phyloP scores from a whole-genome alignment of 2,797 vertebrate genomes.

The Muscicapa striata region DNA sequence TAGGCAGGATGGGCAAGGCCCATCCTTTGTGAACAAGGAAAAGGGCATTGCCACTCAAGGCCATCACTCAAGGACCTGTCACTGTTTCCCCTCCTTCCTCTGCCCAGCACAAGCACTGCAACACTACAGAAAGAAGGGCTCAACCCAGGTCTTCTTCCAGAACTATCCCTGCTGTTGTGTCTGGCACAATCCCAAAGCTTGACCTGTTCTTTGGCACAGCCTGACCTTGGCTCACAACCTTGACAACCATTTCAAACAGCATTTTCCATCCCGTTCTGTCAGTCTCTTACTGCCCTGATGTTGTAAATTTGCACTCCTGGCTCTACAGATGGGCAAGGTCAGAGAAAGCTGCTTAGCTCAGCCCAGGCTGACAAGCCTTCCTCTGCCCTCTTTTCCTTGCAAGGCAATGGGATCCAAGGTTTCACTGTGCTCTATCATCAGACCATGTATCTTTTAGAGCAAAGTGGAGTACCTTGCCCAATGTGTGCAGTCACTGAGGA shows the following conservation, averaged over 20 bases:
- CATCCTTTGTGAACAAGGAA: neutral
- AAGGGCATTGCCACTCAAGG: neutral
- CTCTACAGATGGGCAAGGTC: neutral
- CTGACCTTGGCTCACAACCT: constrained; percentile 24
- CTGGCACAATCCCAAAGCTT: constrained; percentile 4
- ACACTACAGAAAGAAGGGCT: neutral
- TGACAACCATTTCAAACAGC: constrained; percentile 7
- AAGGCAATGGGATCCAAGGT: neutral
- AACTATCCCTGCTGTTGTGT: neutral
- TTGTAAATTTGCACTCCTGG: neutral
- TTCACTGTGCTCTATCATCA: neutral
- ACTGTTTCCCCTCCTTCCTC: neutral
- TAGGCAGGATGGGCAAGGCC: neutral
- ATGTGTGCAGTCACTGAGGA: neutral
- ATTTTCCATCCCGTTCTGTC: neutral
- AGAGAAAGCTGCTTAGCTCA: constrained; percentile 14
- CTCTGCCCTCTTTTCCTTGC: neutral
- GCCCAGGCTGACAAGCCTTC: neutral
- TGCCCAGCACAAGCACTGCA: neutral
- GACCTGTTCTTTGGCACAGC: constrained; percentile 10
- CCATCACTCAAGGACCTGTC: neutral
- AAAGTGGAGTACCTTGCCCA: neutral
- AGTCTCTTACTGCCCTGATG: neutral
- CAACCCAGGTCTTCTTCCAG: neutral
- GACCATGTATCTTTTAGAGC: neutral